phyloP scores from a whole-genome alignment of 1,140 invertebrate genomes.

The Leptestheria dahalacensis region DNA sequence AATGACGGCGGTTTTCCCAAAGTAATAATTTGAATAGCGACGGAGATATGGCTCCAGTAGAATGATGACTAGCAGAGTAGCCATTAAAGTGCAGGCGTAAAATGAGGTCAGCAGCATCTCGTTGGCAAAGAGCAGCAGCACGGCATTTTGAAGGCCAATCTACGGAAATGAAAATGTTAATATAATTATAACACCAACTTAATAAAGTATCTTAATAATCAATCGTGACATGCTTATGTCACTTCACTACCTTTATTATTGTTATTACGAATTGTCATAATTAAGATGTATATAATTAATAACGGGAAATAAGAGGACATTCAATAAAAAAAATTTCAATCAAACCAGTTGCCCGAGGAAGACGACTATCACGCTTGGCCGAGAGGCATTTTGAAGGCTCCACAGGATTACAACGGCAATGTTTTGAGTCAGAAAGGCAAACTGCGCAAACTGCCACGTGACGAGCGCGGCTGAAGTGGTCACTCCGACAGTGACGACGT shows the following conservation, averaged over 20 bases:
- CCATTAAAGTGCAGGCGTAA: slow-evolving; percentile 32
- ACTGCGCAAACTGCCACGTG: slow-evolving; percentile 63
- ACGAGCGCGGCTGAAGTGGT: slow-evolving; percentile 35
- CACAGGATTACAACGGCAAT: slow-evolving; percentile 44
- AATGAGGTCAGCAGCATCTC: slow-evolving; percentile 52
- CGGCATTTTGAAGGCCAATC: slow-evolving; percentile 28
- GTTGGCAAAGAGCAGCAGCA: slow-evolving; percentile 43
- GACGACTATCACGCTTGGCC: slow-evolving; percentile 28
- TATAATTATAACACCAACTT: slow-evolving; percentile 3
- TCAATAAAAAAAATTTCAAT: slow-evolving; percentile 21
- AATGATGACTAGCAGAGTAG: slow-evolving; percentile 27
- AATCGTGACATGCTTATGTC: too few species aligned
- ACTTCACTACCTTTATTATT: too few species aligned
- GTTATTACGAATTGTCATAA: too few species aligned
- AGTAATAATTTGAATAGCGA: slow-evolving; percentile 22
- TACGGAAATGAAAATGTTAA: slow-evolving; percentile 23
- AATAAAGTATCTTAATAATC: too few species aligned
- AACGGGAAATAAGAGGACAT: neutral
- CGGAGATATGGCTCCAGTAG: slow-evolving; percentile 27
- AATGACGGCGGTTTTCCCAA: slow-evolving; percentile 2
- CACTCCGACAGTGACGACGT: slow-evolving; percentile 19
- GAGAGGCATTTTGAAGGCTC: slow-evolving; percentile 41
- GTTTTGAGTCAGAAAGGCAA: slow-evolving; percentile 53
- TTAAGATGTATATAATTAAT: too few species aligned
- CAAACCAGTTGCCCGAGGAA: slow-evolving; percentile 31